A percentile compares a stretch with the other conserved stretches of the same genome.
phyloP scores from a whole-genome alignment of 2,797 vertebrate species.

The Sarcoramphus papa region DNA sequence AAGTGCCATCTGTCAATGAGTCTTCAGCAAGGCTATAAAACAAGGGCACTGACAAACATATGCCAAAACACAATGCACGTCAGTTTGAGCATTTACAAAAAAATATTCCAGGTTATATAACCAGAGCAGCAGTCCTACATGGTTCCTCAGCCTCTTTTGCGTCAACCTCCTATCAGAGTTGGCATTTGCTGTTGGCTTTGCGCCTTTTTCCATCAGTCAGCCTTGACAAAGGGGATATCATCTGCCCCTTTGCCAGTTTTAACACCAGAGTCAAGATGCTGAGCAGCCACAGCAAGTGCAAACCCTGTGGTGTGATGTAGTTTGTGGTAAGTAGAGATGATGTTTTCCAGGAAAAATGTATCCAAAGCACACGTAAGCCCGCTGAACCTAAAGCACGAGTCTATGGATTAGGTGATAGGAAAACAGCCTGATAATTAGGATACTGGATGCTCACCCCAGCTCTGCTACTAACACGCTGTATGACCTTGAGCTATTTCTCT shows the following conservation, averaged over 20 bases:
- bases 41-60: slow-evolving; percentile 26
- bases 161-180: slow-evolving; percentile 39
- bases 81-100: slow-evolving; percentile 3
- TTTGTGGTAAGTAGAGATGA: background rate
- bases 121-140: background rate
- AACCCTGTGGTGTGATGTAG: background rate
- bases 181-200: slow-evolving; percentile 31
- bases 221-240: slow-evolving; percentile 4
- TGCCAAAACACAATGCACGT: slow-evolving; percentile 27
- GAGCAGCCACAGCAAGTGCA: background rate
- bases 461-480: background rate
- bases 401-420: background rate
- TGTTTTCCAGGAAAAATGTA: slow-evolving; percentile 2
- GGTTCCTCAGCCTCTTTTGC: background rate
- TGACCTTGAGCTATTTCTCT: background rate
- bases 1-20: slow-evolving; percentile 44
- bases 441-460: background rate
- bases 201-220: slow-evolving; percentile 22
- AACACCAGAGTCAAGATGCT: slow-evolving; percentile 25
- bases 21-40: slow-evolving; percentile 56
- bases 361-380: background rate
- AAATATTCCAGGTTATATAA: background rate
- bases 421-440: background rate
- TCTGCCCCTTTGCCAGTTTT: slow-evolving; percentile 36
- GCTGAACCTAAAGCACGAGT: background rate